Evolutionary conservation across 1,140 invertebrate genomes (phyloP).

Genomic region (Adoxophyes honmai): DNA sequence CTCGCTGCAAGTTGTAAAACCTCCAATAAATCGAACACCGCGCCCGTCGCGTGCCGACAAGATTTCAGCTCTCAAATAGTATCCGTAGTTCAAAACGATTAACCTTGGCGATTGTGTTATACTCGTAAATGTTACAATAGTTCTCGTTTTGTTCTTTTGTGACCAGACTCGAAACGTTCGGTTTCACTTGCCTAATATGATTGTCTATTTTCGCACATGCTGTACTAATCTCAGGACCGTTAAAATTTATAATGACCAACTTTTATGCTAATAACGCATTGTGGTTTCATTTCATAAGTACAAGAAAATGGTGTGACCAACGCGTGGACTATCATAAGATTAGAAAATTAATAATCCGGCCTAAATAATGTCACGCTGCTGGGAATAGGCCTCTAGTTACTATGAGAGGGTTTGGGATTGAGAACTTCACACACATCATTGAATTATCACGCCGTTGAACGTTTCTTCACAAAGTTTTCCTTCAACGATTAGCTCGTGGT

Average conservation of each 20-base stretch:
- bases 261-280: neutral
- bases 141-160: conserved; percentile 8
- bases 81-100: conserved; percentile 8
- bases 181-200: conserved; percentile 7
- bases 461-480: too few relatives aligned
- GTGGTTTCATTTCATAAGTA: neutral
- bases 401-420: too few relatives aligned
- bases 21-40: too few relatives aligned
- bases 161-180: conserved; percentile 1
- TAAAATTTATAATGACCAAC: neutral
- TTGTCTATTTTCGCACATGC: neutral
- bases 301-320: neutral
- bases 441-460: too few relatives aligned
- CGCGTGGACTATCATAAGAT: too few relatives aligned
- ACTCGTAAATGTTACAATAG: conserved; percentile 13
- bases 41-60: neutral
- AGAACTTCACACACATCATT: too few relatives aligned
- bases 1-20: too few relatives aligned
- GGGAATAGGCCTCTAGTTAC: too few relatives aligned
- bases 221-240: neutral
- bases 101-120: conserved; percentile 11
- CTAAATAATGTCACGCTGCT: too few relatives aligned
- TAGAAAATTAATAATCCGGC: too few relatives aligned
- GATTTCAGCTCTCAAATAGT: conserved; percentile 4
- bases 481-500: too few relatives aligned